Base-by-base conservation (phyloP, 2,888 invertebrate genomes). In the Macaria liturata region DNA sequence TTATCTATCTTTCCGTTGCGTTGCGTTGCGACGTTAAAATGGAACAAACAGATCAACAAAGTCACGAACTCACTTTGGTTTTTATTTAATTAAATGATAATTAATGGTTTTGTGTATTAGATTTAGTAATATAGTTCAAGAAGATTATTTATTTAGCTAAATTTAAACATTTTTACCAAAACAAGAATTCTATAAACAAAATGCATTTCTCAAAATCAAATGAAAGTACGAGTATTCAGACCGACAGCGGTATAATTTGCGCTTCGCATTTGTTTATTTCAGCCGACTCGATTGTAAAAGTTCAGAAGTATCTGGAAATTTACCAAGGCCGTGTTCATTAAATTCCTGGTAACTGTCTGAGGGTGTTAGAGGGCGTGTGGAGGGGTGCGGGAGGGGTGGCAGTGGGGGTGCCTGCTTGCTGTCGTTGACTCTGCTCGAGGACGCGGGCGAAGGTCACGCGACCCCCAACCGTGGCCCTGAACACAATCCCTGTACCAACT, bases 391-490 rank as follows among this genome's bases (percentile, higher is more conserved):
- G 37, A 42, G 46, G 55, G 56, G 46, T 46, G 39, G 30, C 46
- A 55, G 81, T 80, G 81, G 81, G 83, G 75, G 69, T 68, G 71
- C 73, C 69, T 69, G 74, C 20, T 20, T 71, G 80, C 86, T 85
- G 91, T 86, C 90, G 82, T 84, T 90, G 90, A 91, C 91, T 85
- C 83, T 74, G 81, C 72, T 76, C 83, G 86, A 87, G 88, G 90
- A 86, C 88, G 75, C 80, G 74, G 70, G 71, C 74, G 88, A 88
- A 89, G 89, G 90, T 89, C 86, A 78, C 75, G 67, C 66, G 75
- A 73, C 75, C 81, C 71, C 77, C 81, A 84, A 75, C 71, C 59
- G 67, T 69, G 71, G 69, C 69, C 70, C 69, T 71, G 65, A 69
- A 61, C 57, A 64, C 69, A 72, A 76, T 70, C 72, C 66, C 64